These are phyloP conservation scores for Venustaconcha ellipsiformis DNA, from an alignment of 1,140 invertebrate genomes.

Conservation along the genomic window DNA sequence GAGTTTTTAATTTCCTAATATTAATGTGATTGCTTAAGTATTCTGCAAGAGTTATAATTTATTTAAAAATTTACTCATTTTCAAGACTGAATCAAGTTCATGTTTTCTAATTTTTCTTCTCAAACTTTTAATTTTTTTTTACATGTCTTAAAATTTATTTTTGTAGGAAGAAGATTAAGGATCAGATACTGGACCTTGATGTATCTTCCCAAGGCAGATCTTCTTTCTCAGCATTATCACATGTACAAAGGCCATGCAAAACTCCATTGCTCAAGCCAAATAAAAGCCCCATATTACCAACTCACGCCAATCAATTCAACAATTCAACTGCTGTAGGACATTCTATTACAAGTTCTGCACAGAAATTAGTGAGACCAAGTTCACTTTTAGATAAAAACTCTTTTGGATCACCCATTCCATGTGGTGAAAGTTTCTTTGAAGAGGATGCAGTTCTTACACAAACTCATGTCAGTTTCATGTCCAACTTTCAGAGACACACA, in stretches of 20 bases:
- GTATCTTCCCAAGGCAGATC: conserved; percentile 7
- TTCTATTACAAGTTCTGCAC: conserved; percentile 24
- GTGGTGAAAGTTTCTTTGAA: conserved; percentile 65
- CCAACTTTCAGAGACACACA: conserved; percentile 21
- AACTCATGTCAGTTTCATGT: conserved; percentile 47
- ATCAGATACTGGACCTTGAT: conserved; percentile 2
- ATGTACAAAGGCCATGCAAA: background rate
- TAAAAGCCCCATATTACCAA: background rate
- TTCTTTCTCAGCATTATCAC: background rate
- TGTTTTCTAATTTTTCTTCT: too few relatives aligned
- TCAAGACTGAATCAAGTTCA: too few relatives aligned
- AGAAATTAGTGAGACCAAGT: conserved; percentile 12
- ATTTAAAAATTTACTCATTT: too few relatives aligned
- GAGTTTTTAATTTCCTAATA: too few relatives aligned
- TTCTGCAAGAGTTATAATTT: too few relatives aligned
- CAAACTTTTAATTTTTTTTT: too few relatives aligned
- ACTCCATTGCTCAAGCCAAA: background rate
- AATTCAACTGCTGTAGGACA: too few relatives aligned
- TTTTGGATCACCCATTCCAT: conserved; percentile 51
- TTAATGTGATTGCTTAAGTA: too few relatives aligned
- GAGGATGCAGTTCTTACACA: conserved; percentile 46
- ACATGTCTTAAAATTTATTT: background rate
- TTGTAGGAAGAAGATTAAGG: conserved; percentile 10
- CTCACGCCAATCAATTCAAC: too few relatives aligned
- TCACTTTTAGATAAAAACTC: background rate